Conservation (phyloP, 2,113 vertebrate genomes). For the Hydropotes inermis region DNA sequence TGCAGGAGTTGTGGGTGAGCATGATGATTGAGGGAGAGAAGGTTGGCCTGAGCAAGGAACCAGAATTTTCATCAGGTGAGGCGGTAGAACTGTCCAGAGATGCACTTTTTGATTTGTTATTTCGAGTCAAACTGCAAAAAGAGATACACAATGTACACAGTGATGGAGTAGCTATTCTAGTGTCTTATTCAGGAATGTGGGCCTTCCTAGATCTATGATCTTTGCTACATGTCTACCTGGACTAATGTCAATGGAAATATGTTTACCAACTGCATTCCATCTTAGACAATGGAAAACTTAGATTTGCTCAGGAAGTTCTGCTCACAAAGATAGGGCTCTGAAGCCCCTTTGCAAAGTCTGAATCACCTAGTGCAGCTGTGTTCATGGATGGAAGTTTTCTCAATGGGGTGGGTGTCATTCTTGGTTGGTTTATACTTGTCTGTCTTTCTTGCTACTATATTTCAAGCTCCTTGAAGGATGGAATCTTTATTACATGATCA, state of each 20-base stretch:
- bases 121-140: not conserved
- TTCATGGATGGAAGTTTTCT: not conserved
- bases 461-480: not conserved
- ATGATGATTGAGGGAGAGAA: not conserved
- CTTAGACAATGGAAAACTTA: not conserved
- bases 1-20: not conserved
- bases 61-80: not conserved
- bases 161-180: not conserved
- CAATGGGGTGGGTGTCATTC: not conserved
- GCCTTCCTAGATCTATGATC: not conserved
- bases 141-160: not conserved
- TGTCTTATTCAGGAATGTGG: not conserved
- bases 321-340: not conserved
- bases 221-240: not conserved
- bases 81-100: not conserved
- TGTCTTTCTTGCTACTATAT: not conserved
- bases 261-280: not conserved
- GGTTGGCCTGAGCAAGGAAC: not conserved
- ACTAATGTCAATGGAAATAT: not conserved
- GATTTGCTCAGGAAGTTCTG: not conserved
- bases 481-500: not conserved
- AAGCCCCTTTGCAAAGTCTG: not conserved
- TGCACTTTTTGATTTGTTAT: not conserved
- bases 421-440: not conserved
- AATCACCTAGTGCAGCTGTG: not conserved